Evolutionary conservation across 2,797 vertebrate genomes (phyloP).

Genomic region (Lemur catta): DNA sequence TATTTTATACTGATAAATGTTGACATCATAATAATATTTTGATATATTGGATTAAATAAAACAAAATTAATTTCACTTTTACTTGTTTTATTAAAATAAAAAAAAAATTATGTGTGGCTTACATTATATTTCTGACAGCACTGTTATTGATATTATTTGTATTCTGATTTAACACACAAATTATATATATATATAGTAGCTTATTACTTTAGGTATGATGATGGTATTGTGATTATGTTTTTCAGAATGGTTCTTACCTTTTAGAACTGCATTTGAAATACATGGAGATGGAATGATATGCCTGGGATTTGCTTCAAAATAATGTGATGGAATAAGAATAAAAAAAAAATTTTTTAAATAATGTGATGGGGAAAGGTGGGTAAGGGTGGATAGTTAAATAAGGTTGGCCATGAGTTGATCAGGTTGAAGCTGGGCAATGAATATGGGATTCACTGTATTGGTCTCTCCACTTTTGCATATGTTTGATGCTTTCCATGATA

Average conservation of each 20-base stretch:
- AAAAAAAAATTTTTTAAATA: too few species aligned
- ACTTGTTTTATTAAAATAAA: not conserved
- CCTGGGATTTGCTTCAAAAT: not conserved
- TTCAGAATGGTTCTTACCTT: not conserved
- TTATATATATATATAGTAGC: not conserved
- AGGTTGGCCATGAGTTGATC: not conserved
- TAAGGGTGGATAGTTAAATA: not conserved
- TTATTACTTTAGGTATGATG: not conserved
- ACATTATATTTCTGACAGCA: not conserved
- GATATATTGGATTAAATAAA: not conserved
- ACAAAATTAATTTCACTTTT: not conserved
- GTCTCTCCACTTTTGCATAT: not conserved
- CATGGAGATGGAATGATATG: not conserved
- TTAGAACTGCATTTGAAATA: slow-evolving; percentile 1
- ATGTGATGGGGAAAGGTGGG: not conserved
- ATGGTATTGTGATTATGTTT: not conserved
- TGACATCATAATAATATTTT: not conserved
- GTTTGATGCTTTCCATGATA: not conserved
- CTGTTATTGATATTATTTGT: not conserved
- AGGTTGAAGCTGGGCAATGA: not conserved
- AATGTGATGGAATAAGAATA: not conserved
- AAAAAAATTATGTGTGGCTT: not conserved
- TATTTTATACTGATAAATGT: not conserved
- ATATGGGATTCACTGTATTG: not conserved
- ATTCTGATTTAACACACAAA: slow-evolving; percentile 1